Evolutionary conservation across 1,140 invertebrate species (phyloP), one percentile per base, ranked within the genome.

Genomic region (Dreissena polymorpha): DNA sequence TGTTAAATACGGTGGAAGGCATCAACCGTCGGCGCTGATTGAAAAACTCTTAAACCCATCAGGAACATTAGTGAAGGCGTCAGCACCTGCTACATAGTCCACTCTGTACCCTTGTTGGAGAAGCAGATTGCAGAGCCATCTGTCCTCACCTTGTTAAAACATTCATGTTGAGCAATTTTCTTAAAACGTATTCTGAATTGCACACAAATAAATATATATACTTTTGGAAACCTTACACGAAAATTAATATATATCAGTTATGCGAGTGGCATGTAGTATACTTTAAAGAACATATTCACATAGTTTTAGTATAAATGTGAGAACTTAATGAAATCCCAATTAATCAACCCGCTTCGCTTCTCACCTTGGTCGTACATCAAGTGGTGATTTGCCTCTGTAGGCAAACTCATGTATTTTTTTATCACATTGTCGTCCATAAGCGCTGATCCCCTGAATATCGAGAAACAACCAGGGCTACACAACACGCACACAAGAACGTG

Each of bases 371-470:
- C 95, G 88, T 94, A 95, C 91, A 95, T 95, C 6, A 95, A 93
- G 89, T 95, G 95, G 86, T 95, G 94, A 12, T 92, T 85, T 10
- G 95, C 93, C 87, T 95, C 93, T 49, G 93, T 93, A 7, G 94
- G 93, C 79, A 92, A 90, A 2, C 93, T 94, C 18, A 95, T 99
- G 91, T 99, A 99, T 91, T 96, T 97, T 90, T 96, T 96, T 98
- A 99, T 99, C 1, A 99, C 98, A 90, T 99, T 99, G 89, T 99
- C 98, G 89, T 99, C 98, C 98, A 99, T 99, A 27, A 99, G 94
- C 86, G 98, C 97, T n/a, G 88, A 88, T 12, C 85, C 98, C 91
- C 98, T 95, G 94, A 99, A 99, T 0, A 99, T 94, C 0, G 98
- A 99, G 93, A 99, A 99, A 93, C 98, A 99, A 75, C 98, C 98